A percentile compares a stretch with the other conserved stretches of the same genome.
phyloP scores from a whole-genome alignment of 2,113 vertebrate species.

The Coregonus clupeaformis region DNA sequence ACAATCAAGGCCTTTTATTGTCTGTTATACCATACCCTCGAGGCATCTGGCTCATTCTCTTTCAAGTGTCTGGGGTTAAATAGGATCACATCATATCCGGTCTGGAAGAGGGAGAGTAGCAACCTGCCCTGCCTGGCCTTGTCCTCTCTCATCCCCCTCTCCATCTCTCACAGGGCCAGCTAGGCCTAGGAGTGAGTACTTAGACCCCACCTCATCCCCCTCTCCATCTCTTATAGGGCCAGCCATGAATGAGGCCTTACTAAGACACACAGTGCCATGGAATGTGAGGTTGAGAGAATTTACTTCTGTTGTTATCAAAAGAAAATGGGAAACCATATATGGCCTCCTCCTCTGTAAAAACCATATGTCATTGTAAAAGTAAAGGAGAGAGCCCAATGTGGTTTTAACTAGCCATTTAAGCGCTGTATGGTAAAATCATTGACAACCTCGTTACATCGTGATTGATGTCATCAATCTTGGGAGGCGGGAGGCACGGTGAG shows the following conservation, averaged over 20 bases:
- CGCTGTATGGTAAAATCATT: slow-evolving; percentile 38
- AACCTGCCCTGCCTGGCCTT: neutral
- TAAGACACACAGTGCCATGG: slow-evolving; percentile 29
- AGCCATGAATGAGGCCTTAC: slow-evolving; percentile 39
- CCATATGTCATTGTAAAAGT: slow-evolving; percentile 11
- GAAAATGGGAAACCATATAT: slow-evolving; percentile 4
- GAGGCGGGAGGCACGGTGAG: slow-evolving; percentile 5
- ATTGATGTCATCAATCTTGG: slow-evolving; percentile 58
- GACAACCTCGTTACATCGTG: slow-evolving; percentile 40
- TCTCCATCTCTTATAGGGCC: slow-evolving; percentile 33
- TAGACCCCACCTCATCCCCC: neutral
- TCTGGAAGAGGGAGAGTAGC: slow-evolving; percentile 24
- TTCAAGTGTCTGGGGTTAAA: slow-evolving; percentile 69
- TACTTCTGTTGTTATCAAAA: slow-evolving; percentile 20
- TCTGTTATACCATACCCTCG: slow-evolving; percentile 48
- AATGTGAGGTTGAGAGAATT: slow-evolving; percentile 31
- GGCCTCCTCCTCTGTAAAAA: slow-evolving; percentile 13
- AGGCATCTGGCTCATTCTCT: slow-evolving; percentile 55
- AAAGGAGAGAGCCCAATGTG: slow-evolving; percentile 30
- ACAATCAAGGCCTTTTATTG: slow-evolving; percentile 59
- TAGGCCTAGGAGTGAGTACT: slow-evolving; percentile 15
- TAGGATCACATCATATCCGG: slow-evolving; percentile 61
- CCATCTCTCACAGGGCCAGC: slow-evolving; percentile 34
- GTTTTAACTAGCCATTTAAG: slow-evolving; percentile 57
- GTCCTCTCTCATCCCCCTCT: neutral